Percentiles rank a stretch among this genome's conserved stretches.
Evolutionary conservation across 2,888 invertebrate genomes (phyloP).

Genomic region (Harpalus rufipes): DNA sequence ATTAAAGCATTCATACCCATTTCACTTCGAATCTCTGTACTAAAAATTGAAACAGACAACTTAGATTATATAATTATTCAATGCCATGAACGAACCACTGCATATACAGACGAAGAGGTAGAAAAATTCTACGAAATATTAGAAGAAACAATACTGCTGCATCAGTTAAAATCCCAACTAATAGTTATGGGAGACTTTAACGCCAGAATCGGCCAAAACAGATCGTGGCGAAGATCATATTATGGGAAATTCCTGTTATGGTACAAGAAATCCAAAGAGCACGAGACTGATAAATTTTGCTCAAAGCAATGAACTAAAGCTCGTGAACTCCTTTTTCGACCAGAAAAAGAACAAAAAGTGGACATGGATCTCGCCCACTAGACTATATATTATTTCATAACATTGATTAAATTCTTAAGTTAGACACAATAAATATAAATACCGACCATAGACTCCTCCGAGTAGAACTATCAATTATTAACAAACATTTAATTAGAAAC

Average conservation of each 20-base stretch:
- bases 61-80: neutral
- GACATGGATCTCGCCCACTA: conserved; percentile 9
- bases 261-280: neutral
- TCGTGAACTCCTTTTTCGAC: neutral
- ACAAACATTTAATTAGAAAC: too few relatives aligned
- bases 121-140: neutral
- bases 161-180: neutral
- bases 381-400: too few relatives aligned
- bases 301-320: neutral
- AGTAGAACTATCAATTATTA: too few relatives aligned
- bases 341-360: conserved; percentile 2
- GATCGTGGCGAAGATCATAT: neutral
- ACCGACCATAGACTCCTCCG: too few relatives aligned
- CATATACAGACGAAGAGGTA: neutral
- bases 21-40: conserved; percentile 7
- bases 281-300: neutral
- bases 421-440: too few relatives aligned
- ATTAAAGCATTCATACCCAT: conserved; percentile 6
- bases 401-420: too few relatives aligned
- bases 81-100: neutral
- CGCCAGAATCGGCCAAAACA: neutral
- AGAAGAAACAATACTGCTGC: neutral
- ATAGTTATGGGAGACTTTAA: conserved; percentile 12
- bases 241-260: neutral
- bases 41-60: neutral